Percentiles rank a stretch among this genome's conserved stretches.
Conservation (phyloP, 2,797 vertebrate genomes). For the Antrozous pallidus region DNA sequence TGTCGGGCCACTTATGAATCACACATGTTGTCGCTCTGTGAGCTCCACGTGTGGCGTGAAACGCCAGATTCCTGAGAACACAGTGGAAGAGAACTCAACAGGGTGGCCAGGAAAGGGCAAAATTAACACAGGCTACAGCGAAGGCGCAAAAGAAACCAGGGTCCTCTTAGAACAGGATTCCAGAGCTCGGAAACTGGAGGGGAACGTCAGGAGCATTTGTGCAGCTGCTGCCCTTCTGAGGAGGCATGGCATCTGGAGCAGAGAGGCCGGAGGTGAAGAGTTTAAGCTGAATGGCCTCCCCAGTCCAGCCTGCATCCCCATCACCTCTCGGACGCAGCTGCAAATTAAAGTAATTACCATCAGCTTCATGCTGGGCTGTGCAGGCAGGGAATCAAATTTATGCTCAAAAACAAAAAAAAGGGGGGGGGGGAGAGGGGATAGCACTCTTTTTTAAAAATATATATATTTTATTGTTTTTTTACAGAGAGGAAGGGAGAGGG, state of each 20-base stretch:
- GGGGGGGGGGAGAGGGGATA: too few species aligned
- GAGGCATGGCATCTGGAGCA: not conserved
- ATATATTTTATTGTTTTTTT: too few species aligned
- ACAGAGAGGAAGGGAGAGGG: too few species aligned
- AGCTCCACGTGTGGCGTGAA: conserved; percentile 19
- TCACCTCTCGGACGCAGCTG: fast-evolving
- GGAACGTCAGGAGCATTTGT: not conserved
- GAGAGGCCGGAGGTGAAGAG: not conserved
- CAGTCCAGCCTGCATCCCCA: not conserved
- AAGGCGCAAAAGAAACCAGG: fast-evolving
- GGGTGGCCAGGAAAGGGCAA: conserved; percentile 23
- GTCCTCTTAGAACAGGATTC: not conserved
- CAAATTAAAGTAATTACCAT: not conserved
- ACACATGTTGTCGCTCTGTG: conserved; percentile 51
- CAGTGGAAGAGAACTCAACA: conserved; percentile 32
- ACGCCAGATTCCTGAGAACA: conserved; percentile 49
- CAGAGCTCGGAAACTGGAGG: not conserved
- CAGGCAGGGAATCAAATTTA: not conserved
- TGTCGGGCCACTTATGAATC: conserved; percentile 62
- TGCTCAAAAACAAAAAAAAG: conserved; percentile 7
- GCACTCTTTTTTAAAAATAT: too few species aligned
- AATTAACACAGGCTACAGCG: conserved; percentile 43
- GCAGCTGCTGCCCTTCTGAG: not conserved
- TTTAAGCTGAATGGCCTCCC: not conserved
- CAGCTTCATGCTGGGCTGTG: not conserved